Evolutionary conservation across 2,888 invertebrate species (phyloP), one percentile per base, ranked within the genome.

Genomic region (Rhagophthalmus giganteus): DNA sequence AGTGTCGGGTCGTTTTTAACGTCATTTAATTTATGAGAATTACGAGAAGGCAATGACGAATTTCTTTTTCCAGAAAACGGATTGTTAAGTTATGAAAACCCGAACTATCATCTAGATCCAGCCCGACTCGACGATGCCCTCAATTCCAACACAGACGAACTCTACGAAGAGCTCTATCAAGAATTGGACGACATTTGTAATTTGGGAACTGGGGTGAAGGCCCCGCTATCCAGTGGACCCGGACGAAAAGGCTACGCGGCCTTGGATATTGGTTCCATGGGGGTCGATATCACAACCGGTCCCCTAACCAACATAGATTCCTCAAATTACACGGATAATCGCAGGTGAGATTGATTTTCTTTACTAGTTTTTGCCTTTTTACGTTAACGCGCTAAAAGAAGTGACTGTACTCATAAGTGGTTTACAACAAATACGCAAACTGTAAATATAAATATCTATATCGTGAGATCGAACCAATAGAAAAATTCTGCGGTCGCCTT

Each of bases 1-100:
- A n/a, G n/a, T n/a, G n/a, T n/a, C n/a, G n/a, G n/a, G n/a, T n/a
- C n/a, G n/a, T n/a, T n/a, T n/a, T n/a, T n/a, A n/a, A n/a, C n/a
- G n/a, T n/a, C n/a, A n/a, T n/a, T n/a, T n/a, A n/a, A n/a, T n/a
- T n/a, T n/a, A n/a, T n/a, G n/a, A n/a, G n/a, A n/a, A n/a, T n/a
- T n/a, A n/a, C n/a, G n/a, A n/a, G n/a, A n/a, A n/a, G n/a, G n/a
- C n/a, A n/a, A n/a, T n/a, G n/a, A n/a, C n/a, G n/a, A 20, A 20
- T 20, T 20, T 5, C 7, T 20, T 20, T 3, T 20, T 20, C 30
- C 84, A 92, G 92, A 92, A 80, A 90, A 90, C 81, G 92, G 92
- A 74, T 84, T 90, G 59, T 80, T 91, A 71, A 92, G 92, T 67
- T 93, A 92, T 78, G 90, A 92, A 79, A 93, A 93, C 75, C 92